Percentiles rank a stretch among this genome's conserved stretches.
These are phyloP conservation scores for Capitulum mitella DNA, from an alignment of 2,888 invertebrate genomes.

Conservation along the genomic window DNA sequence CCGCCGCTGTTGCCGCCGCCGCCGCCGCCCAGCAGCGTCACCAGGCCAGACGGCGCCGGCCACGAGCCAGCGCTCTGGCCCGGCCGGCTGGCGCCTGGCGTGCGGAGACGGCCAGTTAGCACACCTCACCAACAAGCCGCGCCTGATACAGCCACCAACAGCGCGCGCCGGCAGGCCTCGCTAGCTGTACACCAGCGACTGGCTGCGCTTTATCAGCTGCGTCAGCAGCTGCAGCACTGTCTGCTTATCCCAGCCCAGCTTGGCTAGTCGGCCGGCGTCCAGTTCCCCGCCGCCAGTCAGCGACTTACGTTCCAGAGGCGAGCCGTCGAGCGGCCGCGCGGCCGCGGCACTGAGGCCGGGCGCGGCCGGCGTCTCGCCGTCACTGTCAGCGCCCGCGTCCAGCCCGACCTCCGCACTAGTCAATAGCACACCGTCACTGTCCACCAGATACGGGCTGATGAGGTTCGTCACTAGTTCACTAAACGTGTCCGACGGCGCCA, in stretches of 20 bases:
- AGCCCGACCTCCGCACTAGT: neutral
- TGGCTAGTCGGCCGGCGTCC: neutral
- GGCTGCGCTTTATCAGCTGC: neutral
- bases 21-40: slow-evolving; percentile 15
- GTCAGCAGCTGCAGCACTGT: neutral
- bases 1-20: slow-evolving; percentile 14
- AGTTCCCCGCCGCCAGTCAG: neutral
- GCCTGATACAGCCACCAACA: too few species aligned
- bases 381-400: neutral
- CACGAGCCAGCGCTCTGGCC: neutral
- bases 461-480: slow-evolving; percentile 21
- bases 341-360: neutral
- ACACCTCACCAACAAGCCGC: neutral
- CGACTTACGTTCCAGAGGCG: neutral
- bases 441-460: slow-evolving; percentile 15
- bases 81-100: neutral
- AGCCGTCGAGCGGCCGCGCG: neutral
- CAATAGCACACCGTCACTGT: slow-evolving; percentile 23
- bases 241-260: slow-evolving; percentile 3
- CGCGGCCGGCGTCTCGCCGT: neutral
- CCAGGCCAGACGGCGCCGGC: slow-evolving; percentile 13
- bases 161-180: neutral
- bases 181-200: neutral
- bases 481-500: slow-evolving; percentile 10
- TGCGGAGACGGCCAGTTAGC: neutral